Evolutionary conservation across 2,797 vertebrate species (phyloP), one percentile per base, ranked within the genome.

Genomic region (Rhinichthys osculus): DNA sequence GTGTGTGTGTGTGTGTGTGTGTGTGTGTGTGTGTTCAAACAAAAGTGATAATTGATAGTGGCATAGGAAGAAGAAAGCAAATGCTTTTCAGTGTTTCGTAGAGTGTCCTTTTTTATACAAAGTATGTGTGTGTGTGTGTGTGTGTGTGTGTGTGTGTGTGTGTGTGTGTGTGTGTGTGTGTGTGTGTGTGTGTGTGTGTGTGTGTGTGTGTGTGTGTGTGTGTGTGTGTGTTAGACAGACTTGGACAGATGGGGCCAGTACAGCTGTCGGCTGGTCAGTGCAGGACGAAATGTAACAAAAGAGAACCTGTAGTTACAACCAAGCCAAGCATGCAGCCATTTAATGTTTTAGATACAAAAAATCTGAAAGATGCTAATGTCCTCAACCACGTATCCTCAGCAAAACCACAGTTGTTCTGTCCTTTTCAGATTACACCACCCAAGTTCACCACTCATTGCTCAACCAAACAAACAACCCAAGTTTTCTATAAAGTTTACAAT

Each of bases 211-310:
- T 27, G 27, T 27, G 27, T 27, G 27, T 27, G 27, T 27, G 27
- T 27, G 27, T 27, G 27, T 27, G 27, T 27, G 47, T 70, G 33
- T 33, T 23, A 40, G 30, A 85, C 80, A 78, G 33, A 76, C 16
- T 70, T 82, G 64, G 78, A 88, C 89, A 89, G 86, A 87, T 89
- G 84, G 85, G 82, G 23, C 33, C 78, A 69, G 54, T 83, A 79
- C 88, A 90, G 88, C 84, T 88, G 87, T 87, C 69, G 66, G 50
- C 78, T 76, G 86, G 69, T 86, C 86, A 80, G 81, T 8, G 78
- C 78, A 83, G 67, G 69, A 66, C 17, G 69, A 27, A 9, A 42
- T 52, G 73, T 80, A 83, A 85, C 83, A 89, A 86, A 87, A 85
- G 72, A 27, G 59, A 83, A 90, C 85, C 85, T 87, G 83, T 82